Evolutionary conservation across 37 sponge, comb jelly and placozoan species (phyloP), one percentile per base, ranked within the genome.

Genomic region (Aplysina aerophoba): DNA sequence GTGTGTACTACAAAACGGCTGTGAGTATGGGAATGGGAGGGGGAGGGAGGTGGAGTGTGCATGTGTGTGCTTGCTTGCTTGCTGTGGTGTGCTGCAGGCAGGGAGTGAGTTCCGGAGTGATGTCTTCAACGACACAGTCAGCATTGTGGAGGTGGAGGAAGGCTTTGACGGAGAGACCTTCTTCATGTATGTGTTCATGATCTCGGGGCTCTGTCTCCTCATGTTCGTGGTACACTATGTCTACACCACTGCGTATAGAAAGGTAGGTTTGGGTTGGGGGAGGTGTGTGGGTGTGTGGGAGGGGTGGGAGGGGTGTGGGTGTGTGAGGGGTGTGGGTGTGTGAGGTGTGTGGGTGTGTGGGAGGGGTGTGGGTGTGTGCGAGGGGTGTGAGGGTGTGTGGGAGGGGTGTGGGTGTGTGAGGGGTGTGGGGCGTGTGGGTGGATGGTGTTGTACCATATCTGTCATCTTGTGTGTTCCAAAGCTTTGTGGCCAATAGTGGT

Each of bases 161-260:
- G 90, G 93, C 16, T 96, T 96, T 88, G 96, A 98, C 79, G 91
- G 88, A 17, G 93, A 96, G 68, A 96, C 97, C 87, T 95, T 95
- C 89, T 95, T 95, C 89, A 95, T 95, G 96, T 95, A 95, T 59
- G 84, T 95, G 68, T 92, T 95, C 85, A 95, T 95, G 96, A 82
- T 92, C 25, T 90, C 96, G 67, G 96, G 96, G 0, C 40, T 95
- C 19, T 86, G 83, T 41, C 86, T 95, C 1, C 77, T 95, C 16
- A 90, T 92, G 93, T 95, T 95, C 80, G 83, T 95, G 33, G 34
- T 90, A 28, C 91, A 95, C 81, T 95, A 92, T 63, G 96, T 90
- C 35, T 95, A 90, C 83, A 92, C 96, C 8, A 92, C 90, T 16
- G 87, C 89, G 78, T 75, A 36, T 38, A 79, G 85, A 30, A 86